A percentile compares a stretch with the other conserved stretches of the same genome.
Conservation (phyloP, 1,140 invertebrate species). For the Delia radicum region DNA sequence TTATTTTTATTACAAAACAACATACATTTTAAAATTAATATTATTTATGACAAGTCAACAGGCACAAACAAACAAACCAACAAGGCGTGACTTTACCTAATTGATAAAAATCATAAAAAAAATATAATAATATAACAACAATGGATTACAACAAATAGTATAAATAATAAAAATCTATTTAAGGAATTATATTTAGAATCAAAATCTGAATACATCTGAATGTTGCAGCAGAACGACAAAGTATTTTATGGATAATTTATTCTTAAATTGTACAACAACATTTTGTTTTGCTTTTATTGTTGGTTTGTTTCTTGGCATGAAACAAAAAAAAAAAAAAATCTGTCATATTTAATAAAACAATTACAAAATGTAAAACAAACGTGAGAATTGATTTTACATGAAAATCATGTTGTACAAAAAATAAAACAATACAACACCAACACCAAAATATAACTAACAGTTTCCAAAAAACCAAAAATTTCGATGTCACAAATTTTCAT, state of each 20-base stretch:
- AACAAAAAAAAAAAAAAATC: background rate
- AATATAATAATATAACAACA: background rate
- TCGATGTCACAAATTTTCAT: background rate
- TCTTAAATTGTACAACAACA: background rate
- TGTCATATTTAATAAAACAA: conserved; percentile 5
- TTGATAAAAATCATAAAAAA: conserved; percentile 18
- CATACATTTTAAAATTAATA: too few species aligned
- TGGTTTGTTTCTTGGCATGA: too few species aligned
- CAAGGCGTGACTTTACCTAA: conserved; percentile 19
- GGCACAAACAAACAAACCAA: background rate
- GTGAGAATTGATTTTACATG: background rate
- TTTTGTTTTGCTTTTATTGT: too few species aligned
- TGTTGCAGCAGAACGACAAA: background rate
- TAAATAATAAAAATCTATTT: background rate
- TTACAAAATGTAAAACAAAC: conserved; percentile 5
- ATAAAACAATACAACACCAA: background rate
- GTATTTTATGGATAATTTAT: background rate
- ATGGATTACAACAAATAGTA: background rate
- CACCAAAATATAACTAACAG: background rate
- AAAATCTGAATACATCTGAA: background rate
- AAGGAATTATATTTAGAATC: background rate
- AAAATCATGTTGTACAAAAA: background rate
- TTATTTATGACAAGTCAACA: conserved; percentile 20
- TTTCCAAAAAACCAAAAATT: background rate
- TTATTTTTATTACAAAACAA: background rate